Evolutionary conservation across 2,113 vertebrate species (phyloP).

Genomic region (Periophthalmus modestus): DNA sequence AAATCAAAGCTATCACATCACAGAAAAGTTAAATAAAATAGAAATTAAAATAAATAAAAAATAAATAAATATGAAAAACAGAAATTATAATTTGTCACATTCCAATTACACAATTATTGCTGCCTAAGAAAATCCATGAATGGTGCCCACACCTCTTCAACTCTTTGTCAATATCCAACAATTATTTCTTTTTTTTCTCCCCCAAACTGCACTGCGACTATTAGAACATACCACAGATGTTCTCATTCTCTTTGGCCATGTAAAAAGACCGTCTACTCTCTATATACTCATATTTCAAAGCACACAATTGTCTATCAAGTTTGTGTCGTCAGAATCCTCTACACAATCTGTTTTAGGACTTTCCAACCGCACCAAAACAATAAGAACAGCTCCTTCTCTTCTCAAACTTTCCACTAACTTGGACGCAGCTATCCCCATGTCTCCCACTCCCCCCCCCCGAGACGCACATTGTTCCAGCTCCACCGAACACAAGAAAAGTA

Average conservation of each 20-base stretch:
- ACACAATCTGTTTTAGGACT: constrained; percentile 24
- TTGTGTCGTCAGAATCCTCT: not conserved
- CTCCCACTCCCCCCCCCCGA: constrained; percentile 41
- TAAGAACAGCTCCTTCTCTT: constrained; percentile 53
- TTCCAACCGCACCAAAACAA: constrained; percentile 43
- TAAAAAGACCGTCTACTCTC: not conserved
- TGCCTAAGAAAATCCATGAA: too few relatives aligned
- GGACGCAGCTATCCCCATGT: constrained; percentile 50
- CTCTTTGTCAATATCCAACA: too few relatives aligned
- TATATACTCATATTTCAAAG: not conserved
- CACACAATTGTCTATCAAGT: not conserved
- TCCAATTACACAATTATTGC: too few relatives aligned
- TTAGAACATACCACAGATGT: not conserved
- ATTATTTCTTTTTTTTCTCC: too few relatives aligned
- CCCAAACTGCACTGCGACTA: too few relatives aligned
- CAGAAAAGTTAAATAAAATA: too few relatives aligned
- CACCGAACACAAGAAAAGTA: constrained; percentile 67
- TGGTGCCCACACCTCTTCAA: too few relatives aligned
- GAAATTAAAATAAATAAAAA: too few relatives aligned
- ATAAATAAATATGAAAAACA: too few relatives aligned
- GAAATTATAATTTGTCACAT: too few relatives aligned
- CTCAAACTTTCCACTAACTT: constrained; percentile 48
- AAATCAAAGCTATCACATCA: too few relatives aligned
- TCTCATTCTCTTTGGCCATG: not conserved
- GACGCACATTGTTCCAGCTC: constrained; percentile 58